Base-by-base conservation (phyloP, 2,797 vertebrate genomes). In the Novumbra hubbsi region DNA sequence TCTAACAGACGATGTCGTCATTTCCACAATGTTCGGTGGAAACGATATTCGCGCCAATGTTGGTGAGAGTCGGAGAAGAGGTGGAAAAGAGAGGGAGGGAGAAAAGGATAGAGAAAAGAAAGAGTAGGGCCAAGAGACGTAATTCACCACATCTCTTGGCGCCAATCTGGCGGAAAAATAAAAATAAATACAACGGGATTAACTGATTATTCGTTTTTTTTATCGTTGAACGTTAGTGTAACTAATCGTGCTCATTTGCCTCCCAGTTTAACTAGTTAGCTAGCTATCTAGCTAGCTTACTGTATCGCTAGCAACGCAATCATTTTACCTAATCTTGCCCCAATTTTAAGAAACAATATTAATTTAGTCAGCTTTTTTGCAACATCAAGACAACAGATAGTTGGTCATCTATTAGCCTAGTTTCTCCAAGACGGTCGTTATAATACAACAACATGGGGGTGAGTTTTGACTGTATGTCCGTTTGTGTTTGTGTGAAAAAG, bases 371-470 rank as follows among this genome's bases (percentile, higher is more conserved):
- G 27, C 24, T 50, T 32, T 5, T n/a, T n/a, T 41, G 65, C 68
- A 19, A 24, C 28, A 32, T 49, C 55, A 57, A 57, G n/a, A 57
- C 68, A 70, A 70, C 24, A 63, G 28, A 27, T 48, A 50, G 38
- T 34, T 34, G n/a, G n/a, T 27, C 49, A 7, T 49, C 17, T 28
- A 70, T n/a, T 34, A 70, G 49, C 21, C 2, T 21, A 55, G 49
- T 52, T 70, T 19, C 15, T 70, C 32, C 50, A 70, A 32, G 49
- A 17, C 30, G 28, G 49, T 34, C 69, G 49, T 30, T 50, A 11
- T 12, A 32, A 70, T 28, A 34, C 50, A 55, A 19, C 69, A 55
- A 21, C 11, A 70, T 70, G 69, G 50, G 69, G 69, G 69, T 70
- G 50, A 70, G 69, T 70, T 52, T 32, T 32, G 62, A 16, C 24